A percentile compares a stretch with the other conserved stretches of the same genome.
Evolutionary conservation across 2,113 vertebrate genomes (phyloP).

Genomic region (Pungitius pungitius): DNA sequence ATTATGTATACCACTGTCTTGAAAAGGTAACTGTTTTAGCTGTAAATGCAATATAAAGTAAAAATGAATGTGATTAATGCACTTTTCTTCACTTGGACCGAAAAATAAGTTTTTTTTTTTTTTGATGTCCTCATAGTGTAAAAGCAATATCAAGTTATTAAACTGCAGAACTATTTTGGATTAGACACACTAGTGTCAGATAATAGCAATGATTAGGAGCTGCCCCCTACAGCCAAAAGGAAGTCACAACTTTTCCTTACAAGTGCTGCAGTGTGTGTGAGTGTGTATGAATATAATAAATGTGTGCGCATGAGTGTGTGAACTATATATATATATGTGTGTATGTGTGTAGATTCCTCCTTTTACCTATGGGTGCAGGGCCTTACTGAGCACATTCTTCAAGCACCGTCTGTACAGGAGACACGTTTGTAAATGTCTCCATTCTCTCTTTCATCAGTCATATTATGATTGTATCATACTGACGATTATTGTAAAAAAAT

Average conservation of each 20-base stretch:
- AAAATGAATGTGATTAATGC: constrained; percentile 70
- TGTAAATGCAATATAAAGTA: constrained; percentile 49
- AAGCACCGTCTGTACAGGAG: constrained; percentile 46
- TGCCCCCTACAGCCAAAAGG: constrained; percentile 25
- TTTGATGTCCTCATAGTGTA: constrained; percentile 45
- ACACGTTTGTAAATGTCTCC: constrained; percentile 51
- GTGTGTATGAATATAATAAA: not conserved
- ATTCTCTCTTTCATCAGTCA: constrained; percentile 40
- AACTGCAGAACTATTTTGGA: constrained; percentile 31
- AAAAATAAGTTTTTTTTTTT: constrained; percentile 24
- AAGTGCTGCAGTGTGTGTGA: constrained; percentile 30
- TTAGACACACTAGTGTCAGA: constrained; percentile 24
- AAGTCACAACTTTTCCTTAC: constrained; percentile 13
- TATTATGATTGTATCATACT: constrained; percentile 61
- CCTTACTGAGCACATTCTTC: constrained; percentile 54
- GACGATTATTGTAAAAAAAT: constrained; percentile 44
- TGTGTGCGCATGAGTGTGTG: constrained; percentile 12
- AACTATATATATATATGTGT: constrained; percentile 9
- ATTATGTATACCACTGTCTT: constrained; percentile 57
- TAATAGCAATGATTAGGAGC: constrained; percentile 25
- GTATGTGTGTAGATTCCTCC: constrained; percentile 34
- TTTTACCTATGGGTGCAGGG: constrained; percentile 32
- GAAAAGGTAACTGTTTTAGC: constrained; percentile 49
- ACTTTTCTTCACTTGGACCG: constrained; percentile 57
- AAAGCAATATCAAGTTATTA: constrained; percentile 60